These are phyloP conservation scores for Endomychus coccineus DNA, from an alignment of 2,888 invertebrate genomes.

Conservation along the genomic window DNA sequence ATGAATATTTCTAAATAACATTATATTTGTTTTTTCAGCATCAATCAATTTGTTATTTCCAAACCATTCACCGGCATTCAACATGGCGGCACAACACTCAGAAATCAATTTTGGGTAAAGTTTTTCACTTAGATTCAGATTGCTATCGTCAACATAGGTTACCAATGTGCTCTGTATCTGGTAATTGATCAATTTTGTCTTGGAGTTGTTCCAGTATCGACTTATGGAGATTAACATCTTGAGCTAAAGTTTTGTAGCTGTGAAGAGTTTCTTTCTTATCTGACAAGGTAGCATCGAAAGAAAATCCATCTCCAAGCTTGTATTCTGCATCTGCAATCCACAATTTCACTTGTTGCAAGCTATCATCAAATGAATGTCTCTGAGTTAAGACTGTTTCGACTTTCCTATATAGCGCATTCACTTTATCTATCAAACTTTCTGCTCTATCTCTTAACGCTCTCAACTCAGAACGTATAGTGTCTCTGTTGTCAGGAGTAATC, in stretches of 20 bases:
- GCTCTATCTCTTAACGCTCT: constrained; percentile 73
- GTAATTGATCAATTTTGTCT: constrained; percentile 70
- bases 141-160: too few relatives aligned
- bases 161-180: constrained; percentile 80
- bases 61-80: too few relatives aligned
- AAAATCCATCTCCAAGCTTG: constrained; percentile 63
- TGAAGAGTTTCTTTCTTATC: constrained; percentile 86
- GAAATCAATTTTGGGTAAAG: too few relatives aligned
- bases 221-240: constrained; percentile 81
- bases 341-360: constrained; percentile 76
- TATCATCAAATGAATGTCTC: constrained; percentile 88
- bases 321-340: constrained; percentile 78
- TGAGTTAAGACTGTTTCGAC: constrained; percentile 85
- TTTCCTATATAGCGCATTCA: constrained; percentile 77
- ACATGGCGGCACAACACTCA: too few relatives aligned
- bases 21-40: too few relatives aligned
- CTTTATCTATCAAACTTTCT: constrained; percentile 76
- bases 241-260: constrained; percentile 67
- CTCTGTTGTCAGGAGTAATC: constrained; percentile 81
- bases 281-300: constrained; percentile 69
- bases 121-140: too few relatives aligned
- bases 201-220: constrained; percentile 76
- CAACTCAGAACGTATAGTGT: constrained; percentile 73
- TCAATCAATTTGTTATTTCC: too few relatives aligned
- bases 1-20: too few relatives aligned